Percentiles rank a stretch among this genome's conserved stretches.
phyloP scores from a whole-genome alignment of 2,888 invertebrate genomes.

The Erebia palarica region DNA sequence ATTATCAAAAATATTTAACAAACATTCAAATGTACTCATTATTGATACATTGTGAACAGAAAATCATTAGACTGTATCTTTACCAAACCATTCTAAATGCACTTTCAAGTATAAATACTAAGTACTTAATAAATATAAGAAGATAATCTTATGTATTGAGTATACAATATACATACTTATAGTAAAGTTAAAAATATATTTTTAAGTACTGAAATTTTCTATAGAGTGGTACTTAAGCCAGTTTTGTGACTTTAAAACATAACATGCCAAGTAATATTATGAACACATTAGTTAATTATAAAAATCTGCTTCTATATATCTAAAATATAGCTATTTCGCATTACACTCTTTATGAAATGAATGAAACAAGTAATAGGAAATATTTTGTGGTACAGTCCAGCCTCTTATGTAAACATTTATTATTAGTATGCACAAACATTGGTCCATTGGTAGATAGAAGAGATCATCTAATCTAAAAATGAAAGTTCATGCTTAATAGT shows the following conservation, averaged over 20 bases:
- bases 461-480: not conserved
- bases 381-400: not conserved
- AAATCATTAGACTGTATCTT: not conserved
- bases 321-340: not conserved
- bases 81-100: constrained; percentile 1
- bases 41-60: not conserved
- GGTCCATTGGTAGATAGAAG: constrained; percentile 9
- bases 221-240: not conserved
- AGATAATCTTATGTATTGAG: not conserved
- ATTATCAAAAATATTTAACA: not conserved
- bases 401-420: not conserved
- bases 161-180: not conserved
- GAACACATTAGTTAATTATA: not conserved
- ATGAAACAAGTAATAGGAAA: not conserved
- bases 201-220: constrained; percentile 23
- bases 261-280: not conserved
- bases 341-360: not conserved
- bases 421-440: constrained; percentile 3
- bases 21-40: not conserved
- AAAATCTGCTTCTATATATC: not conserved
- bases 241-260: constrained; percentile 11
- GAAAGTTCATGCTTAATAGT: too few relatives aligned
- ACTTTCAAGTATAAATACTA: constrained; percentile 8
- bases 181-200: not conserved
- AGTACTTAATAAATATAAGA: not conserved